phyloP scores from a whole-genome alignment of 2,888 invertebrate genomes.

The Fabriciana adippe region DNA sequence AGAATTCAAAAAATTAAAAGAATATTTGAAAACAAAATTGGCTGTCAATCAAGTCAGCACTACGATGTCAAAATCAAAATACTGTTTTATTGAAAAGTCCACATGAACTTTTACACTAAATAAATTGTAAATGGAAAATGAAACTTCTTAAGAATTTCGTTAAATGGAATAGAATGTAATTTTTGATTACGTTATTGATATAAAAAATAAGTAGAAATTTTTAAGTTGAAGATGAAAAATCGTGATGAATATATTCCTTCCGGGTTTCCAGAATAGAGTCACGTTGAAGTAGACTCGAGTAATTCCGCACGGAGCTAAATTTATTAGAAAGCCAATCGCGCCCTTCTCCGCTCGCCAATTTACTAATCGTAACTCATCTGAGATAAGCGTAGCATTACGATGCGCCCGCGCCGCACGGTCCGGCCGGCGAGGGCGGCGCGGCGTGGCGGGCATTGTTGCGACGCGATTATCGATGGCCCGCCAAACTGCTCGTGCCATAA shows the following conservation, averaged over 20 bases:
- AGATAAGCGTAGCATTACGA: conserved; percentile 59
- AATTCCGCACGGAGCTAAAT: conserved; percentile 57
- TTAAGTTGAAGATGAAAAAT: background rate
- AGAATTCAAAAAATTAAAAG: background rate
- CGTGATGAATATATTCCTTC: conserved; percentile 2
- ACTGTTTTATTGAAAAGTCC: too few relatives aligned
- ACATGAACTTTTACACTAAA: too few relatives aligned
- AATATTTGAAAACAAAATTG: background rate
- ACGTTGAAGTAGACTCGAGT: conserved; percentile 35
- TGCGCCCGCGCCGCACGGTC: conserved; percentile 16
- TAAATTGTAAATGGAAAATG: too few relatives aligned
- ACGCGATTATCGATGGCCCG: conserved; percentile 27
- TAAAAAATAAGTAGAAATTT: too few relatives aligned
- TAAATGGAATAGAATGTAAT: too few relatives aligned
- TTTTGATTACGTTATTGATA: too few relatives aligned
- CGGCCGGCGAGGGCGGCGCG: conserved; percentile 18
- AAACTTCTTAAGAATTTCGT: too few relatives aligned
- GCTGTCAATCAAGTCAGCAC: background rate
- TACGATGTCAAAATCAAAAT: too few relatives aligned
- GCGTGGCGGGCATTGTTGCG: conserved; percentile 26
- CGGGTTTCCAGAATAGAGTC: conserved; percentile 25
- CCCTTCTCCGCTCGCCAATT: conserved; percentile 70
- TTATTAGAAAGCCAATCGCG: conserved; percentile 69
- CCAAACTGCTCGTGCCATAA: conserved; percentile 24
- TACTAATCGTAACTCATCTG: conserved; percentile 76